Evolutionary conservation across 2,113 vertebrate genomes (phyloP), one percentile per base, ranked within the genome.

Genomic region (Gallinago undulata): DNA sequence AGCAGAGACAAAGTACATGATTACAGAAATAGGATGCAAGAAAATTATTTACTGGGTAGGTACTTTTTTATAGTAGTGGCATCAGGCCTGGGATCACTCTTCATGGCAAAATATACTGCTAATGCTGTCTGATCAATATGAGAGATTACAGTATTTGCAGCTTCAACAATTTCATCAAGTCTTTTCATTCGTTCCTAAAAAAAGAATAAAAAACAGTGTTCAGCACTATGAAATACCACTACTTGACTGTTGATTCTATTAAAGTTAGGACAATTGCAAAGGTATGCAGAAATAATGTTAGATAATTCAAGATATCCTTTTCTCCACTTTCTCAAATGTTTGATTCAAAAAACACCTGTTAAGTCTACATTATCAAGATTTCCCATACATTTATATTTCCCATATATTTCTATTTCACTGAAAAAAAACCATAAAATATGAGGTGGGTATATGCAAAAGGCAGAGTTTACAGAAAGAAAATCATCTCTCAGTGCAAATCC

Each of bases 41-140:
- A 97, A 98, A 94, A 98, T 96, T 98, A 98, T 98, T 98, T 98
- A 98, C 98, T 98, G 98, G 98, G 94, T 96, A 98, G 98, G 98
- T 98, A 99, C 99, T 98, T 99, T 98, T 99, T 99, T 97, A 99
- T 99, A 92, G 99, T 97, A 95, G 99, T 98, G 59, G 99, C 99
- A 59, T 99, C 99, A 12, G 99, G 99, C 57, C 99, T 98, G n/a
- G 99, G 99, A 97, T 99, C 99, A 8, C 98, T 99, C 98, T 99
- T 99, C 99, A 99, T 98, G 63, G 99, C 99, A 97, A 99, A 98
- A 97, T 99, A 99, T 56, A 99, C 98, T 2, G 99, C 99, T 73
- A 99, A 96, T 7, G 98, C 98, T 2, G 99, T 99, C 94, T 99
- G 99, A 97, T 99, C 99, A 45, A 99, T 99, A 57, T 98, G 99